Evolutionary conservation across 53 echinoderm and acorn worm species (phyloP), one percentile per base, ranked within the genome.

Genomic region (Apostichopus leukothele): DNA sequence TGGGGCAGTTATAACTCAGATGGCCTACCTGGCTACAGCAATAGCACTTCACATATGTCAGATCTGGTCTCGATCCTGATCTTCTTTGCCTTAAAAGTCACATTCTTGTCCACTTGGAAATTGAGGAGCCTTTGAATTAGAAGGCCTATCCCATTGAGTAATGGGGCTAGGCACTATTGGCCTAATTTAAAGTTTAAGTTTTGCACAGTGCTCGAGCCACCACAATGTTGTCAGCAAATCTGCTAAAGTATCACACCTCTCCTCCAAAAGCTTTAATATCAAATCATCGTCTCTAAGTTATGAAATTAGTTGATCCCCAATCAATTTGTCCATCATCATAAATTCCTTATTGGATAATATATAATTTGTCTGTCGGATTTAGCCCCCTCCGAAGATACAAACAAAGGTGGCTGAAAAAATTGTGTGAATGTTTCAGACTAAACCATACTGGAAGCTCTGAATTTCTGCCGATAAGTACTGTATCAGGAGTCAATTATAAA

Each of bases 401-500:
- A 51, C 21, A 57, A 11, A 86, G 10, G 5, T 20, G 39, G 51
- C 26, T 86, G 11, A 12, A 57, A 86, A 39, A 86, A 39, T 39
- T 86, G 63, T 1, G 23, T 5, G 2, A 86, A 86, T 57, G 86
- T 86, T 50, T 86, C 86, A 11, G 86, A 39, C 4, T 51, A 55
- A 12, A 4, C 9, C 54, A 7, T 52, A 10, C 18, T 81, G 9
- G 52, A 13, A n/a, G 51, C 12, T 51, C 80, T 51, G 50, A 79
- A 79, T 52, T 66, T 61, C 13, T 19, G 21, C 18, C 12, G 22
- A 13, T 63, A n/a, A 19, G 91, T 73, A 50, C 91, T 89, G 1
- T 39, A 39, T 39, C 39, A 39, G 91, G 91, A 18, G 86, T 93
- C 71, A 93, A 74, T 9, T 91, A 23, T 55, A 85, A 19, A 9